Evolutionary conservation across 2,797 vertebrate species (phyloP).

Genomic region (Clarias pachynema): DNA sequence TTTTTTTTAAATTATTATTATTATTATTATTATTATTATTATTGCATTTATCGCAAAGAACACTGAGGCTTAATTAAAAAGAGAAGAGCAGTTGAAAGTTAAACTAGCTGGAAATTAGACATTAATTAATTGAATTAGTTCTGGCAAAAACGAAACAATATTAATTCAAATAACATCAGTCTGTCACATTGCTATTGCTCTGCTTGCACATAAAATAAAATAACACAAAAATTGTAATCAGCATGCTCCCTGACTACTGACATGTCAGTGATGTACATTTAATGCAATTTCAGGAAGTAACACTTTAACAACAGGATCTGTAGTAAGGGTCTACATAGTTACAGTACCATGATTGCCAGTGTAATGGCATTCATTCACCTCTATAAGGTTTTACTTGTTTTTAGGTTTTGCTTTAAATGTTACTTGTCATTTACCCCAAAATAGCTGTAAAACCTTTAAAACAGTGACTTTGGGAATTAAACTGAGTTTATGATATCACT

Average conservation of each 20-base stretch:
- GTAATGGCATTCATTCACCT: neutral
- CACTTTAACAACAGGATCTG: neutral
- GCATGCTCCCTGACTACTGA: neutral
- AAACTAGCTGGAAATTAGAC: neutral
- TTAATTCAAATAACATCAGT: neutral
- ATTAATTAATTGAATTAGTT: neutral
- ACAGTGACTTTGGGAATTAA: neutral
- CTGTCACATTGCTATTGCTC: neutral
- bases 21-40: neutral
- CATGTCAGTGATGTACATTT: neutral
- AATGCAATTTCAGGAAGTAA: too few relatives aligned
- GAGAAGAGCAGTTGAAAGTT: neutral
- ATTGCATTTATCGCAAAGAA: neutral
- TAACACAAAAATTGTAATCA: too few relatives aligned
- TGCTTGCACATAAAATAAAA: neutral
- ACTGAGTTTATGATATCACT: too few relatives aligned
- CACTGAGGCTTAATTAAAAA: neutral
- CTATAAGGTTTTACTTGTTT: neutral
- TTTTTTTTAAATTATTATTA: neutral
- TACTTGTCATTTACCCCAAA: neutral
- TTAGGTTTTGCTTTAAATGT: too few relatives aligned
- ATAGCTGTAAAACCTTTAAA: neutral
- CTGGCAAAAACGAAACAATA: neutral
- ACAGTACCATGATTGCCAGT: too few relatives aligned
- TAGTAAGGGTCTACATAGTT: neutral